Evolutionary conservation across 2,797 vertebrate genomes (phyloP), one percentile per base, ranked within the genome.

Genomic region (Sebastiscus tertius): DNA sequence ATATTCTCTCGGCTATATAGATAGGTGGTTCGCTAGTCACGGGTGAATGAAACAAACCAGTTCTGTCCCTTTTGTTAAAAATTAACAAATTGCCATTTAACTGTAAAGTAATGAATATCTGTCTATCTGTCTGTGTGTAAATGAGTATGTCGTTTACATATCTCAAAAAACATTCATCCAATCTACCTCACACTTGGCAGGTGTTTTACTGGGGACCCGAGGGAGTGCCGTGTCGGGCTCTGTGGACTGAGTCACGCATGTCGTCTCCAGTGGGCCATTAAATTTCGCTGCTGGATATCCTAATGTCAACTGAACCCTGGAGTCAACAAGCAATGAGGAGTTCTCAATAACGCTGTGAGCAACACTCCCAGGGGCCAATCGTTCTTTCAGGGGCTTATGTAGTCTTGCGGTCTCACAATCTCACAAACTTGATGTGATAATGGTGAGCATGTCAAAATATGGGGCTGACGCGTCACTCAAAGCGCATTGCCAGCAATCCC

Each of bases 401-500:
- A 36, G 12, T n/a, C 20, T 34, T 34, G 31, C 60, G 1, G 31
- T 61, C 46, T 49, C 46, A 49, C 46, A 49, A 49, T 20, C 18
- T 49, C 29, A 33, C 5, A 33, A 20, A 20, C 59, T 59, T 31
- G 18, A 33, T 20, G 18, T 61, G 59, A 61, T n/a, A 61, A 20
- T 27, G 16, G 27, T 49, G 9, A 33, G 29, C 29, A 20, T 11
- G 29, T 1, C 59, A 61, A 29, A 60, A 27, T 31, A 31, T 20
- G 46, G 18, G 46, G 46, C 18, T 49, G 46, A 49, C 0, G 0
- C 8, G 18, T n/a, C 18, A 0, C 18, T 49, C 8, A 20, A 49
- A 49, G 18, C 3, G 18, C 18, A n/a, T 20, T 4, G 46, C 18
- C 46, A 20, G 46, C 46, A 49, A 49, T 0, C 3, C 18, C 46